Conservation (phyloP, 2,888 invertebrate species). For the Onthophagus sagittarius region DNA sequence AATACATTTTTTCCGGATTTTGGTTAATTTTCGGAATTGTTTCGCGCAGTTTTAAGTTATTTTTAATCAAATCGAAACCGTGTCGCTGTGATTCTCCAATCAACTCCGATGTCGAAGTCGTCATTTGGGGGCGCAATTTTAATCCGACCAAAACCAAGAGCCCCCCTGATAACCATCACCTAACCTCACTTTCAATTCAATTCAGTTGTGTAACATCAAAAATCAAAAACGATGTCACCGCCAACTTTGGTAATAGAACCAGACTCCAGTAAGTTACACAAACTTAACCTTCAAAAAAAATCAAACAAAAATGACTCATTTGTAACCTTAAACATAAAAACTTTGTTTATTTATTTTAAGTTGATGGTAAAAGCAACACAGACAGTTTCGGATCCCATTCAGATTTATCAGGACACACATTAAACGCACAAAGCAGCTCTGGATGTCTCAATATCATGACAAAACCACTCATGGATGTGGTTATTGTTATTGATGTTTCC, state of each 20-base stretch:
- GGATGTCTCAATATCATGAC: conserved; percentile 38
- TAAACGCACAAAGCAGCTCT: conserved; percentile 40
- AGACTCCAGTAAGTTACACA: conserved; percentile 27
- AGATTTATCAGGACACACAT: conserved; percentile 55
- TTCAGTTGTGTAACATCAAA: background rate
- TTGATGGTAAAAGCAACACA: conserved; percentile 45
- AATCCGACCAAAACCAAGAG: too few relatives aligned
- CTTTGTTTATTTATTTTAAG: conserved; percentile 30
- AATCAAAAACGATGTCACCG: conserved; percentile 26
- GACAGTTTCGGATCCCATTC: conserved; percentile 62
- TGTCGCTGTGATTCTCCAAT: too few relatives aligned
- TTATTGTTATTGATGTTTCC: conserved; percentile 76
- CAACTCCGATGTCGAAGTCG: too few relatives aligned
- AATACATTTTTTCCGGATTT: too few relatives aligned
- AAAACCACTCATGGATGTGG: conserved; percentile 79
- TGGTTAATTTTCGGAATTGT: too few relatives aligned
- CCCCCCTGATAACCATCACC: background rate
- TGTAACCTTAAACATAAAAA: conserved; percentile 11
- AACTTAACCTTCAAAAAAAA: background rate
- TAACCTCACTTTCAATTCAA: background rate
- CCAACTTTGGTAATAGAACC: conserved; percentile 29
- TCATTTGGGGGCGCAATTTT: too few relatives aligned
- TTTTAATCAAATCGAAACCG: too few relatives aligned
- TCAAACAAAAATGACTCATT: conserved; percentile 16
- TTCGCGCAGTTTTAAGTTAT: too few relatives aligned